phyloP scores from a whole-genome alignment of 2,888 invertebrate species.

The Aphodius sticticus region DNA sequence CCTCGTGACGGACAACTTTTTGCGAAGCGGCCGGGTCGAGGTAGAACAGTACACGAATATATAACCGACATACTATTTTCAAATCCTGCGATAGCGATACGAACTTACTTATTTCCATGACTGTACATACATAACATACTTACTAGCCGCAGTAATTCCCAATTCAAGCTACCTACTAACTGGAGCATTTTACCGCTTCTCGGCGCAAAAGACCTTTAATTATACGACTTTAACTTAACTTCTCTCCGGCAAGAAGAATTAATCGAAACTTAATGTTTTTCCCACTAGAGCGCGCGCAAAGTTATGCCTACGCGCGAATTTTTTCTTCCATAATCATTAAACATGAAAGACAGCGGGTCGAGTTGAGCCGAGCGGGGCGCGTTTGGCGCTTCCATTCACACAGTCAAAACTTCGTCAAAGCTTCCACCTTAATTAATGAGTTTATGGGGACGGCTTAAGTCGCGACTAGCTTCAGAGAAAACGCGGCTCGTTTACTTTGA shows the following conservation, averaged over 20 bases:
- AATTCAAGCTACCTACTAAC: conserved; percentile 36
- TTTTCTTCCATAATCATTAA: conserved; percentile 47
- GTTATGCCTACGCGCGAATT: conserved; percentile 29
- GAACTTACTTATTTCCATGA: no score
- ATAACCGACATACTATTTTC: no score
- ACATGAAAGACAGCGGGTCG: conserved; percentile 47
- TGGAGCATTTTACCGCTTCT: conserved; percentile 25
- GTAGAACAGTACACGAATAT: no score
- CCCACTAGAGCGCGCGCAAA: not conserved
- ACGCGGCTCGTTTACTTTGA: no score
- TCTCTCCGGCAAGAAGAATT: conserved; percentile 30
- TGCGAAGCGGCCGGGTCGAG: no score
- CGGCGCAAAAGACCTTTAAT: conserved; percentile 28
- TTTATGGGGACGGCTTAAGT: conserved; percentile 49
- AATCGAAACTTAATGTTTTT: conserved; percentile 39
- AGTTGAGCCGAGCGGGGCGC: conserved; percentile 35
- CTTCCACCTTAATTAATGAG: conserved; percentile 56
- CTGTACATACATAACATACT: no score
- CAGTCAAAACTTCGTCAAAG: conserved; percentile 51
- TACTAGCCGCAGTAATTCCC: conserved; percentile 18
- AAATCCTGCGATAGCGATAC: no score
- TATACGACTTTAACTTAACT: conserved; percentile 13
- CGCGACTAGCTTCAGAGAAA: no score
- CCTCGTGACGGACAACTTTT: no score
- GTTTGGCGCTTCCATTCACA: conserved; percentile 47